phyloP scores from a whole-genome alignment of 2,888 invertebrate genomes.

The Stenodema calcarata region DNA sequence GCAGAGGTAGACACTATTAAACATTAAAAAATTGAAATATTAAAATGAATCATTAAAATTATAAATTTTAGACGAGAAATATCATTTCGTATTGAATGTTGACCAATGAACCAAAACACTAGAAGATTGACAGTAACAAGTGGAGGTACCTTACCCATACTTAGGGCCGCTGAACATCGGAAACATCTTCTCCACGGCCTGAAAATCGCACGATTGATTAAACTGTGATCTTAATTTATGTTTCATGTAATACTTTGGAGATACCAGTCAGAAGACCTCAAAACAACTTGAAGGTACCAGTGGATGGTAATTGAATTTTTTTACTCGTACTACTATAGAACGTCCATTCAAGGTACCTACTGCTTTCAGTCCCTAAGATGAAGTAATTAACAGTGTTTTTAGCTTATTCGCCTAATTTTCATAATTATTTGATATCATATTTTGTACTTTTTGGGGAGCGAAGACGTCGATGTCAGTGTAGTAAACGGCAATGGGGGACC shows the following conservation, averaged over 20 bases:
- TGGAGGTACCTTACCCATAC: neutral
- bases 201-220: neutral
- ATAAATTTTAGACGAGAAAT: too few relatives aligned
- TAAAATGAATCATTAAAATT: too few relatives aligned
- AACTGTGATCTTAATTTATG: too few relatives aligned
- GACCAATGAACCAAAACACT: neutral
- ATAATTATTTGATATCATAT: neutral
- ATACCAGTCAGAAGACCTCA: too few relatives aligned
- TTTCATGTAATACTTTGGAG: neutral
- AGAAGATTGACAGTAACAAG: too few relatives aligned
- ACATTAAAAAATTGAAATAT: too few relatives aligned
- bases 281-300: neutral
- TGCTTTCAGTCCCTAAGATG: too few relatives aligned
- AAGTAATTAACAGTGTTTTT: too few relatives aligned
- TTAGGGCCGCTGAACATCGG: neutral
- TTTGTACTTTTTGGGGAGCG: neutral
- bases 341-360: too few relatives aligned
- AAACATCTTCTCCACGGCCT: neutral
- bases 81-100: neutral
- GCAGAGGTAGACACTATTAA: too few relatives aligned
- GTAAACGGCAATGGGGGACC: slow-evolving; percentile 26
- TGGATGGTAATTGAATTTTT: neutral
- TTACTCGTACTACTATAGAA: too few relatives aligned
- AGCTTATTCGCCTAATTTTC: neutral
- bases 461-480: slow-evolving; percentile 3